Evolutionary conservation across 30 jellyfish, hydroid and myxozoan genomes (phyloP).

Genomic region (Cassiopea xamachana): DNA sequence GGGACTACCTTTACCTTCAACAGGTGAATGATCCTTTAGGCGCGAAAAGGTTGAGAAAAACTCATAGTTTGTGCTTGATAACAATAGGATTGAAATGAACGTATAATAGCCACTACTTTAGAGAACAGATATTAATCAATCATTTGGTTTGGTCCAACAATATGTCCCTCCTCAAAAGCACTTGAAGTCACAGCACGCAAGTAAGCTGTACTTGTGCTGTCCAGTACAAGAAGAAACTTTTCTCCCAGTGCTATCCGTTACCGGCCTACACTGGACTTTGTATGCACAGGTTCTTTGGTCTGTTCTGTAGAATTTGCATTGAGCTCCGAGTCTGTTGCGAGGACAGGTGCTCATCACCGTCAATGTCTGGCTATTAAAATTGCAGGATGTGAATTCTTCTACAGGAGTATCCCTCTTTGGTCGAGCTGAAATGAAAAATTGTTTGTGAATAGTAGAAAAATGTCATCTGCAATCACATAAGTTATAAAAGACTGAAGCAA

Average conservation of each 20-base stretch:
- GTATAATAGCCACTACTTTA: no score
- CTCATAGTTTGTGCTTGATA: neutral
- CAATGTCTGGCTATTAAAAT: conserved; percentile 2
- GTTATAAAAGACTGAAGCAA: no score
- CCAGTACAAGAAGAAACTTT: conserved; percentile 10
- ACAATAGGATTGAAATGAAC: no score
- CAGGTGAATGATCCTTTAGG: no score
- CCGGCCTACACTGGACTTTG: conserved; percentile 16
- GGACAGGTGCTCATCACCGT: conserved; percentile 32
- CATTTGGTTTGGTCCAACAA: no score
- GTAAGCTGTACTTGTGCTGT: conserved; percentile 6
- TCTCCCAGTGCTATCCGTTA: neutral
- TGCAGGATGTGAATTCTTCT: neutral
- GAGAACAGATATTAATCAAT: no score
- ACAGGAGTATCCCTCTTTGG: neutral
- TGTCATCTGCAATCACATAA: no score
- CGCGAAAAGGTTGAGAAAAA: no score
- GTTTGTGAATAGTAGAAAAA: no score
- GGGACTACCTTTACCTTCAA: no score
- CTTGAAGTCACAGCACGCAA: conserved; percentile 32
- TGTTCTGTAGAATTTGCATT: conserved; percentile 8
- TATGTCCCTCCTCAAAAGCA: neutral
- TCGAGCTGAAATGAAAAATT: neutral
- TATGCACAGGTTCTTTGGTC: conserved; percentile 34
- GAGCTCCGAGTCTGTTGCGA: neutral